Evolutionary conservation across 30 jellyfish, hydroid and myxozoan genomes (phyloP), one percentile per base, ranked within the genome.

Genomic region (Catostylus mosaicus): DNA sequence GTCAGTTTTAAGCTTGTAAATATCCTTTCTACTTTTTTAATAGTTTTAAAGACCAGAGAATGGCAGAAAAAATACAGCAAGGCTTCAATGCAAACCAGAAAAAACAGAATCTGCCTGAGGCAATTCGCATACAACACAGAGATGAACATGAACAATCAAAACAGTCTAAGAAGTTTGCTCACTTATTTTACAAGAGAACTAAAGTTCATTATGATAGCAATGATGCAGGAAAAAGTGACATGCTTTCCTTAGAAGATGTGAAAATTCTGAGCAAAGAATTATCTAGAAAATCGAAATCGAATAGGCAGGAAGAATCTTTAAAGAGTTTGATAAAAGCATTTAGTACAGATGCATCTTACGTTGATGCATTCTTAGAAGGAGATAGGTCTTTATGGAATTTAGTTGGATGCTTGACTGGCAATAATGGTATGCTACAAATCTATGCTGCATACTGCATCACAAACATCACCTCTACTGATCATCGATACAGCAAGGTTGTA

Each of bases 391-490:
- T 92, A 29, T 36, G 90, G 80, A 81, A 82, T 2, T 34, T 92
- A 23, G 95, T 71, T 19, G 89, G 96, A n/a, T 80, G 63, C 37
- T 73, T 92, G 18, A 80, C 97, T 1, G 97, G 98, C n/a, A 82
- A 75, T 14, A 96, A 93, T 52, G 40, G 96, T 64, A 78, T 36
- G 52, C 88, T 93, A 12, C 98, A 93, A 57, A 54, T 93, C 5
- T 93, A 93, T 52, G 96, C 98, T 3, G 96, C 90, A n/a, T 93
- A 96, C 70, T 93, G 98, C 54, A 60, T 93, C 46, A 61, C 97
- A 43, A 93, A 87, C 46, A 81, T 93, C 18, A 66, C 98, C 0
- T 87, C 97, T 3, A 60, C 59, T 52, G 97, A 87, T 22, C 91
- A 81, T 50, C 64, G 66, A 19, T 63, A 67, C 16, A 61, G 73